These are phyloP conservation scores for Chironomus striatipennis DNA, from an alignment of 1,140 invertebrate genomes.

Conservation along the genomic window DNA sequence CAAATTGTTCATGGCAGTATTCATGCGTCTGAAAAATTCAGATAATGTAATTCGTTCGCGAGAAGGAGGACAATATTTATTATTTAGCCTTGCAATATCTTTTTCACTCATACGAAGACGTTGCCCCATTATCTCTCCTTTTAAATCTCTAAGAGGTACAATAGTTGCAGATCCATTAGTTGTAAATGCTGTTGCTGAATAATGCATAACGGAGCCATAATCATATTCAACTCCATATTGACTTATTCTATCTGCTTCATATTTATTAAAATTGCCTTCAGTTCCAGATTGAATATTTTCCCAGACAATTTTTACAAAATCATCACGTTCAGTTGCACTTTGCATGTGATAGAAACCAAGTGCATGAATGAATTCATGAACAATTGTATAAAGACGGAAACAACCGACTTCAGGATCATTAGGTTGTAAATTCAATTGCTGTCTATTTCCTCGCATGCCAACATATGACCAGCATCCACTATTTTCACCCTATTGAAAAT, in stretches of 20 bases:
- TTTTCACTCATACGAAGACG: conserved; percentile 29
- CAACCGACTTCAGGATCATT: conserved; percentile 32
- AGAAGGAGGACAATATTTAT: too few relatives aligned
- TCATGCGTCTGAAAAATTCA: too few relatives aligned
- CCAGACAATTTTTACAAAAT: conserved; percentile 55
- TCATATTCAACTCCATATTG: conserved; percentile 50
- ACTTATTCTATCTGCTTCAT: conserved; percentile 38
- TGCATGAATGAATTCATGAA: conserved; percentile 59
- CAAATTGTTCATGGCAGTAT: too few relatives aligned
- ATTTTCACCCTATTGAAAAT: conserved; percentile 37
- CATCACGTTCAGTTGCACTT: conserved; percentile 56
- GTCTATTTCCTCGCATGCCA: conserved; percentile 41
- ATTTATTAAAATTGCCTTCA: conserved; percentile 49
- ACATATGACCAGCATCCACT: conserved; percentile 44
- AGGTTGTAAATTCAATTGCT: conserved; percentile 41
- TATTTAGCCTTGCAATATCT: neutral
- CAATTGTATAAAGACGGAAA: conserved; percentile 43
- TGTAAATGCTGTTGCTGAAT: conserved; percentile 59
- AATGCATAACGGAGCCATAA: conserved; percentile 61
- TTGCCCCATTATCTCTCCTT: conserved; percentile 42
- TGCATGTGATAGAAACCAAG: conserved; percentile 67
- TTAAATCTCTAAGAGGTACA: conserved; percentile 38
- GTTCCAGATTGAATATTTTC: conserved; percentile 54
- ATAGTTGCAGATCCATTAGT: conserved; percentile 61
- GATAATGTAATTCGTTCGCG: too few relatives aligned